Conservation (phyloP, 2,797 vertebrate genomes). For the Prunella strophiata region DNA sequence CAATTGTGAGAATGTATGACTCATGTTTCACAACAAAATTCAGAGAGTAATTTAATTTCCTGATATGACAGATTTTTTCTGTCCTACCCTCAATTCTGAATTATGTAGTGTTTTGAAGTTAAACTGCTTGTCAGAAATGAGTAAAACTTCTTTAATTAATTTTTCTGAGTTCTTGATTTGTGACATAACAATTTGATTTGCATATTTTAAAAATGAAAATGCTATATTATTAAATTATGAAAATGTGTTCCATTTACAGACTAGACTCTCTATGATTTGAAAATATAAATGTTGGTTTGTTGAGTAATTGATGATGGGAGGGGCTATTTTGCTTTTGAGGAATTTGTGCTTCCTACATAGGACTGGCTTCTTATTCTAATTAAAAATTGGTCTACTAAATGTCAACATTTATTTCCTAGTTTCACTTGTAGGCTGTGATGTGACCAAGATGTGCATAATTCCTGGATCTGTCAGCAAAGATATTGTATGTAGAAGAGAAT, state of each 20-base stretch:
- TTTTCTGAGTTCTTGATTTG: constrained; percentile 35
- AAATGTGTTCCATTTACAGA: constrained; percentile 25
- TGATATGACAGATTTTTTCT: background rate
- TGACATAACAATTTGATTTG: constrained; percentile 53
- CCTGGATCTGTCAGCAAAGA: background rate
- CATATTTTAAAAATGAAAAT: constrained; percentile 39
- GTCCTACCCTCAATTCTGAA: background rate
- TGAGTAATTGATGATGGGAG: background rate
- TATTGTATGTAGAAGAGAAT: background rate
- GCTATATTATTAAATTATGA: constrained; percentile 45
- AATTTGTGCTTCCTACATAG: background rate
- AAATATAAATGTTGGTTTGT: background rate
- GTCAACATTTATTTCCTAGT: background rate
- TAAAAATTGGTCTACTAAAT: background rate
- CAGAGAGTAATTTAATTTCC: constrained; percentile 39
- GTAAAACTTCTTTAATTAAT: constrained; percentile 38
- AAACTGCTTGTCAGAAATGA: constrained; percentile 23
- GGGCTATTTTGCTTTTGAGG: background rate
- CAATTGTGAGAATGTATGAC: background rate
- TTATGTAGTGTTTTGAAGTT: background rate
- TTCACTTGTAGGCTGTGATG: background rate
- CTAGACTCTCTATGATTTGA: background rate
- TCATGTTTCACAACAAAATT: constrained; percentile 33
- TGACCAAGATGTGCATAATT: background rate
- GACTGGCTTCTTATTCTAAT: background rate